Base-by-base conservation (phyloP, 2,113 vertebrate species). In the Tor tambroides region DNA sequence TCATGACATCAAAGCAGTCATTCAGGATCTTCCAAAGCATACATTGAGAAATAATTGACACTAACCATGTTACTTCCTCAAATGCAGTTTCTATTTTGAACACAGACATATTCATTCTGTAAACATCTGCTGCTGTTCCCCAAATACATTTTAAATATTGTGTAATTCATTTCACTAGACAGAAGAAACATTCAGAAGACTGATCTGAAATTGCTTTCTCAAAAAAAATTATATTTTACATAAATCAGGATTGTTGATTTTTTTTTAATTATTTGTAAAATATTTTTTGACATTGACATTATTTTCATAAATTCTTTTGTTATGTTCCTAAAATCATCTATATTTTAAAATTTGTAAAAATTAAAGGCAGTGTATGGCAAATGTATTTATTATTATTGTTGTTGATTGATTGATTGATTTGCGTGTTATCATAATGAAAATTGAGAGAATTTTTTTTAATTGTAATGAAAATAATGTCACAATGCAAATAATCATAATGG, bases 81-180 rank as follows among this genome's bases (percentile, higher is more conserved):
- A 80, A 61, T 38, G 54, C 56, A 80, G 54, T 61, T 41, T 80
- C 32, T 1, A 5, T 6, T 38, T 26, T 79, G 19, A 69, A n/a
- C 6, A 4, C 7, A 80, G 21, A 61, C 0, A 9, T 2, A 14
- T 80, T 80, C 4, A 59, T 61, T 80, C 19, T 10, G 46, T 12
- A 5, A 78, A 78, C 15, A 78, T 54, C 17, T 80, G 35, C 54
- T 80, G 3, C 14, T 35, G 2, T 80, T 41, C 35, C 76, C 0
- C 23, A 61, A 41, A 41, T 63, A 6, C 56, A 9, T 26, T 80
- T 80, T 23, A 80, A n/a, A 23, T 59, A 35, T 79, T 79, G 77
- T 79, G 17, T 54, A 59, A 56, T 79, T 32, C 12, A 19, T 77
- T 77, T 51, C 15, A 51, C 11, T 8, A 54, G 26, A 54, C 43